Evolutionary conservation across 2,113 vertebrate genomes (phyloP), one percentile per base, ranked within the genome.

Genomic region (Progne subis): DNA sequence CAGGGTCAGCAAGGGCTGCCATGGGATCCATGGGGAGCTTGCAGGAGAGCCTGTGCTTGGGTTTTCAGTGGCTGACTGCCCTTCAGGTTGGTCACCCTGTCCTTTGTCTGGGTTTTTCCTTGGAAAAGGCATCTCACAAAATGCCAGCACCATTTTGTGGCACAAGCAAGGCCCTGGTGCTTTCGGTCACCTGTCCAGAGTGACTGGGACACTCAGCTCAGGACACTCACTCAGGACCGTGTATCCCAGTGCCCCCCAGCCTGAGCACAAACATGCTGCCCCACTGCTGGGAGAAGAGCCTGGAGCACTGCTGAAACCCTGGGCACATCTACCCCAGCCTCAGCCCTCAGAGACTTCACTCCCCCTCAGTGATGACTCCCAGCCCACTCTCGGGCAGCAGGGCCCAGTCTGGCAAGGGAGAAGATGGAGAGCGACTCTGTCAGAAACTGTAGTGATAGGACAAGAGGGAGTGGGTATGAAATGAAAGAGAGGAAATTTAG

Each of bases 341-440:
- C 12, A 3, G 23, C 37, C 47, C 55, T 61, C 43, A 39, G 78
- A 79, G 28, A 37, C 39, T 44, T 47, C 5, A 5, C 5, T 76
- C 17, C 18, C 39, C 61, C 26, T 61, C 8, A 34, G 24, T 0
- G 0, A 39, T 29, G n/a, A 3, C 6, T 4, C 64, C 18, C 28
- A 19, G 37, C 57, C 23, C 0, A 3, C 17, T 28, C 47, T 59
- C 5, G 15, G 50, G 49, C 37, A 72, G 29, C 8, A 2, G 24
- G 29, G 26, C 18, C 18, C 47, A 86, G 56, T 19, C 41, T 26
- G 61, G 18, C 37, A 60, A 23, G 32, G 39, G 9, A 37, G 12
- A 86, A 28, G 26, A 21, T 52, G 39, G 26, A 60, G 18, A 60
- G 39, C 21, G 14, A 52, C 21, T 37, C 63, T 26, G 32, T 46